Base-by-base conservation (phyloP, 2,797 vertebrate genomes). In the Odontamblyopus rebecca region DNA sequence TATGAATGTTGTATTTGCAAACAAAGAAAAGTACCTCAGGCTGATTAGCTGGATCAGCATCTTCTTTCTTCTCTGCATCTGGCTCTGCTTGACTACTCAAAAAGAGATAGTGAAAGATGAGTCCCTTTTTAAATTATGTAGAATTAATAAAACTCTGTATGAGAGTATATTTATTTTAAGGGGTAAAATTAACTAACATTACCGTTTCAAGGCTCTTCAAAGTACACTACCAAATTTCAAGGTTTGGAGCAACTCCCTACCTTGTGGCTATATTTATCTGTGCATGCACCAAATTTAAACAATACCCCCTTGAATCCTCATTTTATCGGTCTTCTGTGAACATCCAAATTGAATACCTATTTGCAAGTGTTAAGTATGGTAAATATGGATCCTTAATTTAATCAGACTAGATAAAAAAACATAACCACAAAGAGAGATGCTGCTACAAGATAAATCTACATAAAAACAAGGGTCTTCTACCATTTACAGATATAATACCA, bases 21-120 rank as follows among this genome's bases (percentile, higher is more conserved):
- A 16, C 61, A 4, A 13, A 26, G 26, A 4, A 26, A 29, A 12
- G 23, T 86, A 93, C 92, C 76, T 91, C 92, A 0, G 80, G 87
- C 61, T 90, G 83, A 67, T 83, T 87, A 53, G 72, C 85, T 6
- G 80, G 79, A 74, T 94, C 92, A 12, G 62, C 69, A 27, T 85
- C 89, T 41, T 93, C 93, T 69, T 92, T 92, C 75, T 91, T 92
- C 77, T 94, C 94, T 1, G 82, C 80, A 30, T 93, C 94, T 5
- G 88, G 75, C 5, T 94, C 92, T 56, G 87, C 84, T 79, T 93
- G 92, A 83, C 93, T 94, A 79, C 82, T 86, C 48, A 71, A 54
- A 44, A 65, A 57, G 19, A 62, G 19, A 67, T 29, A 56, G 41
- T 67, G 12, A 77, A 56, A 1, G 3, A 50, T 18, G 1, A 23